A percentile compares a stretch with the other conserved stretches of the same genome.
These are phyloP conservation scores for Sciurus vulgaris DNA, from an alignment of 2,797 vertebrate species.

Conservation along the genomic window DNA sequence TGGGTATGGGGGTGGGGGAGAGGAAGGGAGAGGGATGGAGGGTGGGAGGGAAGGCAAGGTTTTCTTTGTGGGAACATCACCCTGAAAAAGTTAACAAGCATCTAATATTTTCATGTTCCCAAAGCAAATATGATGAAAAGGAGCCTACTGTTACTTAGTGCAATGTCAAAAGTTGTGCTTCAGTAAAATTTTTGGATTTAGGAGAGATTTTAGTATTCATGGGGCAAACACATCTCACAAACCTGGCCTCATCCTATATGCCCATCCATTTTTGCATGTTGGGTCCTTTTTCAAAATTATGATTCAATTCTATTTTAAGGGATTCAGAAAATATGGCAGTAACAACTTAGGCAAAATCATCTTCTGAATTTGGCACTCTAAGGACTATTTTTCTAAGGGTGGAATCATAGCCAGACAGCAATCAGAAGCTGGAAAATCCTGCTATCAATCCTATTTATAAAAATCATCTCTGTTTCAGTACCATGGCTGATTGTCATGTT, in stretches of 20 bases:
- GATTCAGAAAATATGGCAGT: slow-evolving; percentile 72
- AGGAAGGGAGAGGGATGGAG: fast-evolving
- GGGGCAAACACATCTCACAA: slow-evolving; percentile 63
- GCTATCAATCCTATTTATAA: slow-evolving; percentile 68
- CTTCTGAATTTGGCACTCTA: slow-evolving; percentile 70
- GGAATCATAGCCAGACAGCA: slow-evolving; percentile 74
- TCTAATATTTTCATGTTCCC: not conserved
- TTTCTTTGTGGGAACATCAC: not conserved
- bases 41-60: not conserved
- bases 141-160: not conserved
- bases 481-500: slow-evolving; percentile 65
- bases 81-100: slow-evolving; percentile 23
- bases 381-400: slow-evolving; percentile 70
- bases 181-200: slow-evolving; percentile 21
- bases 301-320: slow-evolving; percentile 81
- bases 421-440: slow-evolving; percentile 78
- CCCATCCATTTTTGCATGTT: slow-evolving; percentile 73
- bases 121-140: not conserved
- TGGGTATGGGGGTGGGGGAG: not conserved
- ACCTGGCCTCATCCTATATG: slow-evolving; percentile 37
- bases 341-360: slow-evolving; percentile 73
- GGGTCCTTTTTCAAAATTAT: slow-evolving; percentile 70
- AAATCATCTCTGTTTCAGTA: slow-evolving; percentile 63
- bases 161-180: slow-evolving; percentile 42
- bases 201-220: slow-evolving; percentile 67